These are phyloP conservation scores for Petrophora chlorosata DNA, from an alignment of 2,888 invertebrate genomes.

Conservation along the genomic window DNA sequence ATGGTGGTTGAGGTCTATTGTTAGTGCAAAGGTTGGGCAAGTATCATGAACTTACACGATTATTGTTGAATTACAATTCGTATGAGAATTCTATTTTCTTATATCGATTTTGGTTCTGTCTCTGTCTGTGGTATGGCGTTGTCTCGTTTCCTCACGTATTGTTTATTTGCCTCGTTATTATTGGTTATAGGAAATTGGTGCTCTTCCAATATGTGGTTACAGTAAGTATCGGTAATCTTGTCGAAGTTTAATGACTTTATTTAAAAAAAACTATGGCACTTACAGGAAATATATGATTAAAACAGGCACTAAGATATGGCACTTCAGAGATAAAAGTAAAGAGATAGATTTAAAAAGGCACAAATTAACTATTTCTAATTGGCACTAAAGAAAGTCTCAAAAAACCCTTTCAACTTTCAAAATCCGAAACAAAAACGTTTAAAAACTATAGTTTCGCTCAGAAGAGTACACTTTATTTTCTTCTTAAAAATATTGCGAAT, in stretches of 20 bases:
- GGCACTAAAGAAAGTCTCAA: too few relatives aligned
- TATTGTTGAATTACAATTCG: slow-evolving; percentile 79
- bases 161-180: slow-evolving; percentile 77
- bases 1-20: slow-evolving; percentile 63
- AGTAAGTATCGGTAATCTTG: slow-evolving; percentile 27
- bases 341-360: not conserved
- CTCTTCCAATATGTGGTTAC: slow-evolving; percentile 67
- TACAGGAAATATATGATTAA: too few relatives aligned
- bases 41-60: slow-evolving; percentile 82
- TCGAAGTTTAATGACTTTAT: slow-evolving; percentile 46
- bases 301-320: slow-evolving; percentile 8
- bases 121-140: slow-evolving; percentile 44
- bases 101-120: slow-evolving; percentile 59
- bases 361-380: too few relatives aligned
- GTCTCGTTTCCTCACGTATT: slow-evolving; percentile 70
- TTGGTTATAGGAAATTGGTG: slow-evolving; percentile 59
- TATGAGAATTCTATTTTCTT: slow-evolving; percentile 83
- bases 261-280: slow-evolving; percentile 20
- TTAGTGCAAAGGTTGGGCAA: slow-evolving; percentile 67
- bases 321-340: slow-evolving; percentile 6
- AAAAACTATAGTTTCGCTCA: too few relatives aligned
- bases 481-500: too few relatives aligned
- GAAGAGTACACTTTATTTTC: too few relatives aligned
- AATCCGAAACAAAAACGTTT: too few relatives aligned
- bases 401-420: too few relatives aligned